These are phyloP conservation scores for Pammene fasciana DNA, from an alignment of 2,888 invertebrate genomes.

Conservation along the genomic window DNA sequence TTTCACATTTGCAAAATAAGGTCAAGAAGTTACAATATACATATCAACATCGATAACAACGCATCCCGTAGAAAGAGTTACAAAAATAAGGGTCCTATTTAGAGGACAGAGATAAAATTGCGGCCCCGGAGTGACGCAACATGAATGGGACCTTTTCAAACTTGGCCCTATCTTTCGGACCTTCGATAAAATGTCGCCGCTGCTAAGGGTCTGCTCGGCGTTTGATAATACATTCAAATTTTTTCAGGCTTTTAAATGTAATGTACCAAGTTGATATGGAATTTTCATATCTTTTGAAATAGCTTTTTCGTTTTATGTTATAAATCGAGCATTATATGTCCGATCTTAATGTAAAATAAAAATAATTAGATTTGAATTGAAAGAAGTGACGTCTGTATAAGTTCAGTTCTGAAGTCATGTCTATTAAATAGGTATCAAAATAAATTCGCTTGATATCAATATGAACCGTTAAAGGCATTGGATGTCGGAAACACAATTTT, in stretches of 20 bases:
- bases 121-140: slow-evolving; percentile 34
- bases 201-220: not conserved
- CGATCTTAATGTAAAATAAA: too few relatives aligned
- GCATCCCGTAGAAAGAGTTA: slow-evolving; percentile 18
- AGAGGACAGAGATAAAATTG: slow-evolving; percentile 31
- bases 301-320: too few relatives aligned
- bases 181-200: slow-evolving; percentile 37
- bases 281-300: too few relatives aligned
- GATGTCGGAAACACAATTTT: too few relatives aligned
- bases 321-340: too few relatives aligned
- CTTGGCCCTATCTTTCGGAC: slow-evolving; percentile 35
- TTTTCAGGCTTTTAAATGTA: not conserved
- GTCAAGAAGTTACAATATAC: slow-evolving; percentile 1
- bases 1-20: slow-evolving; percentile 11
- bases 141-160: slow-evolving; percentile 37
- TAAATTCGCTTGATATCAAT: too few relatives aligned
- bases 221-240: slow-evolving; percentile 23
- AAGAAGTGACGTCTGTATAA: too few relatives aligned
- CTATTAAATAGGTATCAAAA: too few relatives aligned
- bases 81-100: slow-evolving; percentile 34
- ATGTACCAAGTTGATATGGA: not conserved
- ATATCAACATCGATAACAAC: slow-evolving; percentile 6
- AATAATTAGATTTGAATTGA: too few relatives aligned
- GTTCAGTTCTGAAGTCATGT: too few relatives aligned
- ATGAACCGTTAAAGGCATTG: too few relatives aligned